phyloP scores from a whole-genome alignment of 2,888 invertebrate species.

The Crossocerus cetratus region DNA sequence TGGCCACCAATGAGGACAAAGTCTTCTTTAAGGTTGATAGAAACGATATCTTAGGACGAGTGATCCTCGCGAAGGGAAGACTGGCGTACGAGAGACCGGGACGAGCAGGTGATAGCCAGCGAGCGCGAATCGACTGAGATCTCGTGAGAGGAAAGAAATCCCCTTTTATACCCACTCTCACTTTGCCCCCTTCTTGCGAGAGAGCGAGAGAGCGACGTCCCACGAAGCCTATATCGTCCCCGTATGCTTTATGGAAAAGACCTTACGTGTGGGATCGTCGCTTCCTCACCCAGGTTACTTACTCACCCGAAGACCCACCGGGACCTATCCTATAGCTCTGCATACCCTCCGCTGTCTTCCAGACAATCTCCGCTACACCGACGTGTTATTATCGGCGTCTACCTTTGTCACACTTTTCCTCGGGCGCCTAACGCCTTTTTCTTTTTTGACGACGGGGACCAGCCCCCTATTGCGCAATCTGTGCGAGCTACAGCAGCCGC shows the following conservation, averaged over 20 bases:
- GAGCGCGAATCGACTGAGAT: slow-evolving; percentile 69
- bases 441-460: too few relatives aligned
- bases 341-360: too few relatives aligned
- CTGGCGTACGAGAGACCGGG: neutral
- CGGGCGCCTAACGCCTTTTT: too few relatives aligned
- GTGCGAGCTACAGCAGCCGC: too few relatives aligned
- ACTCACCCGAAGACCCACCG: neutral
- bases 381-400: too few relatives aligned
- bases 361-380: too few relatives aligned
- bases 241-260: slow-evolving; percentile 40
- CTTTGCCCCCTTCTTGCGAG: slow-evolving; percentile 69
- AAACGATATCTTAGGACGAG: neutral
- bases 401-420: too few relatives aligned
- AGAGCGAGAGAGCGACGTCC: slow-evolving; percentile 46
- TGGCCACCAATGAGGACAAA: slow-evolving; percentile 47
- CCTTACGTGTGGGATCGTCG: slow-evolving; percentile 34
- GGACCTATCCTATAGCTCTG: too few relatives aligned
- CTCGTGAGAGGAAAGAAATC: slow-evolving; percentile 73
- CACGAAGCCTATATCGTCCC: neutral
- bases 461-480: too few relatives aligned
- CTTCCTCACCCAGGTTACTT: neutral
- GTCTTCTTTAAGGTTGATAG: neutral
- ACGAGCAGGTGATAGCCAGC: slow-evolving; percentile 45
- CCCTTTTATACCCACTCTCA: slow-evolving; percentile 76
- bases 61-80: neutral